A percentile compares a stretch with the other conserved stretches of the same genome.
These are phyloP conservation scores for Penelope pileata DNA, from an alignment of 2,113 vertebrate genomes.

Conservation along the genomic window DNA sequence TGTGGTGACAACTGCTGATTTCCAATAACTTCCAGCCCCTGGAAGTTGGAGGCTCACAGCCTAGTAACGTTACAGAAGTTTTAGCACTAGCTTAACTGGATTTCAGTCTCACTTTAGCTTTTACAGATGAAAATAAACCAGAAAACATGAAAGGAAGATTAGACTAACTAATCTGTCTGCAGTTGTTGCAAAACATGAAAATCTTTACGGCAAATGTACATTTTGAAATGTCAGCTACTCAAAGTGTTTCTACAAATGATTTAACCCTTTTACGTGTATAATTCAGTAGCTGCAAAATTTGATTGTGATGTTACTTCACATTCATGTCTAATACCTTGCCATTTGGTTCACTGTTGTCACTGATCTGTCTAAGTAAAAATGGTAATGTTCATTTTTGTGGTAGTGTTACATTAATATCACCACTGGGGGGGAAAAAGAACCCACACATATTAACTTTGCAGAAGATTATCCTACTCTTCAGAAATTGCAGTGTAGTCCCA, in stretches of 20 bases:
- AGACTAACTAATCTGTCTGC: neutral
- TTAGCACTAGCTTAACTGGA: neutral
- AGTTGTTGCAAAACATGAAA: neutral
- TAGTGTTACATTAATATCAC: neutral
- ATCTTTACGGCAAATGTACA: neutral
- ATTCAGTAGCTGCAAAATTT: neutral
- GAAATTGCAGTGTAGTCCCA: neutral
- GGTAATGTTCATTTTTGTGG: neutral
- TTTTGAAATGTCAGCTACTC: neutral
- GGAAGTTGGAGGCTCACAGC: neutral
- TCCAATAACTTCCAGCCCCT: neutral
- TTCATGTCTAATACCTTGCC: neutral
- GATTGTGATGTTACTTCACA: neutral
- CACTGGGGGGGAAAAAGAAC: too few relatives aligned
- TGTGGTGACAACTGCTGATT: neutral
- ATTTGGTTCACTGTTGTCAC: neutral
- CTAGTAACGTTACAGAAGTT: neutral
- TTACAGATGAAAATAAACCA: neutral
- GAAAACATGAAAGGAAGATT: neutral
- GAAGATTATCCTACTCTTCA: neutral
- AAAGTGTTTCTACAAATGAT: neutral
- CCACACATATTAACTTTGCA: neutral
- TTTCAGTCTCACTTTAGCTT: neutral
- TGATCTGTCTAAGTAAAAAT: neutral
- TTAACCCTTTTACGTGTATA: neutral